Conservation (phyloP, 2,888 invertebrate genomes). For the Coecobrya sp. region DNA sequence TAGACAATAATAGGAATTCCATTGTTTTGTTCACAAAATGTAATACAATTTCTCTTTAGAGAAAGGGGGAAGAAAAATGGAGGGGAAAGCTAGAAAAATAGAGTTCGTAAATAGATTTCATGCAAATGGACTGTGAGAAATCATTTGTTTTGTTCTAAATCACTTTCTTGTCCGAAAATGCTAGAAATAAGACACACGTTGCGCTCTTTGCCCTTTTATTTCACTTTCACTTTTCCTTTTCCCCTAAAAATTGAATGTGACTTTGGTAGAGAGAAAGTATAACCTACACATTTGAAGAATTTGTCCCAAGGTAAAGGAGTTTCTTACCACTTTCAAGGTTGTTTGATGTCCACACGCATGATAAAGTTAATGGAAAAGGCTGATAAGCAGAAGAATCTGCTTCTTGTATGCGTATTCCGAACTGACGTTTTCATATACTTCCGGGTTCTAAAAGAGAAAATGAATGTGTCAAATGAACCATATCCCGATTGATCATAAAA, state of each 20-base stretch:
- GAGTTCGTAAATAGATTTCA: slow-evolving; percentile 75
- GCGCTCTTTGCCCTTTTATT: slow-evolving; percentile 57
- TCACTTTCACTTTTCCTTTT: slow-evolving; percentile 38
- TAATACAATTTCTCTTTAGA: slow-evolving; percentile 50
- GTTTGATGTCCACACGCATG: slow-evolving; percentile 45
- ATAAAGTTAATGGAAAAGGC: slow-evolving; percentile 60
- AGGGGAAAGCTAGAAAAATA: slow-evolving; percentile 62
- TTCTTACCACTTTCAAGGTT: slow-evolving; percentile 51
- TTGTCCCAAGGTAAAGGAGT: slow-evolving; percentile 46
- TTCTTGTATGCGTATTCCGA: neutral
- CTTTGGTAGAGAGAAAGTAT: neutral
- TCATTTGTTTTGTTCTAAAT: slow-evolving; percentile 81
- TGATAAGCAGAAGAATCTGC: slow-evolving; percentile 44
- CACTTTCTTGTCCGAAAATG: slow-evolving; percentile 75
- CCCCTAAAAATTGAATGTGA: slow-evolving; percentile 68
- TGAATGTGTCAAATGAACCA: slow-evolving; percentile 75
- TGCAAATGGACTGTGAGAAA: slow-evolving; percentile 82
- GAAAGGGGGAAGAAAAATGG: slow-evolving; percentile 39
- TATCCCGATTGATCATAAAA: slow-evolving; percentile 69
- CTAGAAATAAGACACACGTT: slow-evolving; percentile 40
- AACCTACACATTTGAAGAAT: slow-evolving; percentile 24
- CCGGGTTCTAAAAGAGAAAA: slow-evolving; percentile 37
- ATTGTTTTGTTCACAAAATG: slow-evolving; percentile 46
- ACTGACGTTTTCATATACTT: neutral
- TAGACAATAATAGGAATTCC: slow-evolving; percentile 24